A percentile compares a stretch with the other conserved stretches of the same genome.
Conservation (phyloP, 2,113 vertebrate genomes). For the Columba livia region DNA sequence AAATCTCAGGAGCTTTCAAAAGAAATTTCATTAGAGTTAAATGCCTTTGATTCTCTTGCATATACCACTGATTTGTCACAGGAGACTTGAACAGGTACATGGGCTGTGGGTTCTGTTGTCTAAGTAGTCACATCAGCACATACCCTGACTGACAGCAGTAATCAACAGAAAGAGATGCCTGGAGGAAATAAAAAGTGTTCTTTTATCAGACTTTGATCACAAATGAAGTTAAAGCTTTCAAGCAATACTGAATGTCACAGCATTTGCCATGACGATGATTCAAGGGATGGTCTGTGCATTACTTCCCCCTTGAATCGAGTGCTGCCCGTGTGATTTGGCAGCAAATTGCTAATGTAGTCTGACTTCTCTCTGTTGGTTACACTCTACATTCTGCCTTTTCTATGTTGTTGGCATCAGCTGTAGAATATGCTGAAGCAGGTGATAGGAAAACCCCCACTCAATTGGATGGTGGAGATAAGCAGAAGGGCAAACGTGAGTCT, state of each 20-base stretch:
- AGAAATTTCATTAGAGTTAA: background rate
- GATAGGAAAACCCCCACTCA: background rate
- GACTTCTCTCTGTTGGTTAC: background rate
- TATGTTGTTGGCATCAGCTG: background rate
- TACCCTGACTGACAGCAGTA: background rate
- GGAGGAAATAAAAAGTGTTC: background rate
- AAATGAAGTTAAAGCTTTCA: background rate
- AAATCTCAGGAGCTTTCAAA: background rate
- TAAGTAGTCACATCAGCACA: background rate
- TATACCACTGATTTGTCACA: background rate
- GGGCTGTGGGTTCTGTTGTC: background rate
- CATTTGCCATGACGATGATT: background rate
- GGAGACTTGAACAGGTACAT: background rate
- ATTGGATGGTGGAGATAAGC: too few relatives aligned
- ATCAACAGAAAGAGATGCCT: background rate
- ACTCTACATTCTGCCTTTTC: background rate
- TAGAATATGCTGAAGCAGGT: background rate
- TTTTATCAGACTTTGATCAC: background rate
- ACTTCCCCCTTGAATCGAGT: background rate
- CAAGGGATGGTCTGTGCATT: background rate
- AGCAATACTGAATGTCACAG: background rate
- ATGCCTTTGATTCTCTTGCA: background rate
- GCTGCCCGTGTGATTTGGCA: background rate
- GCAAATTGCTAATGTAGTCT: background rate
- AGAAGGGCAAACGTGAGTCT: background rate